Evolutionary conservation across 2,113 vertebrate species (phyloP).

Genomic region (Oceanodroma tethys): DNA sequence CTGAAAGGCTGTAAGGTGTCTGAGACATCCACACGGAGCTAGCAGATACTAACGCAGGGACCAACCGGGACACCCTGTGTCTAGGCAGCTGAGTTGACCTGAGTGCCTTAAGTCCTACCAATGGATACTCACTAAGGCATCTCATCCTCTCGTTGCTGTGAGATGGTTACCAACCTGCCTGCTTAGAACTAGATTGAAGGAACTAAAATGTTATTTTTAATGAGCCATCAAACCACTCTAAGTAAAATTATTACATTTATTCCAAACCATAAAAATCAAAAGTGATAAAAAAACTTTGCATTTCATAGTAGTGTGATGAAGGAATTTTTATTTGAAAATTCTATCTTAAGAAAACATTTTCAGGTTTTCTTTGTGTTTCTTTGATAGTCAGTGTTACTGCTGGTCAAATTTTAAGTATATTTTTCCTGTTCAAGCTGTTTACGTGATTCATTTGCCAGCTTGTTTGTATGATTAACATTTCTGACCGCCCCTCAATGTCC

Average conservation of each 20-base stretch:
- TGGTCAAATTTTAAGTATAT: background rate
- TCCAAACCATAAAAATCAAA: background rate
- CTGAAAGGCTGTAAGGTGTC: background rate
- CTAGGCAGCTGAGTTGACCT: background rate
- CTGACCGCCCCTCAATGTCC: background rate
- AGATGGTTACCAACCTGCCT: background rate
- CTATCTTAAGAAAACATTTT: background rate
- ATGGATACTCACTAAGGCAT: background rate
- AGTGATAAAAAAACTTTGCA: background rate
- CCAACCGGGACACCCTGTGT: background rate
- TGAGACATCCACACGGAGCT: background rate
- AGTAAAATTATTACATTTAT: background rate
- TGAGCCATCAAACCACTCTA: background rate
- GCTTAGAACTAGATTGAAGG: background rate
- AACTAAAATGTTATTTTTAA: background rate
- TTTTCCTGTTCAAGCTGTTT: background rate
- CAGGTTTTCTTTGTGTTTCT: background rate
- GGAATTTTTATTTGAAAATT: background rate
- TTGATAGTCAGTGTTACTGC: background rate
- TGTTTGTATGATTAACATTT: constrained; percentile 26
- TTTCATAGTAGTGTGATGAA: background rate
- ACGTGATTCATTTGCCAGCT: background rate
- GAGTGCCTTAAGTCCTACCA: background rate
- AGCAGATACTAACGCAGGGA: background rate
- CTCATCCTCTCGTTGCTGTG: background rate